Evolutionary conservation across 2,888 invertebrate genomes (phyloP), one percentile per base, ranked within the genome.

Genomic region (Dimorphilus gyrociliatus): DNA sequence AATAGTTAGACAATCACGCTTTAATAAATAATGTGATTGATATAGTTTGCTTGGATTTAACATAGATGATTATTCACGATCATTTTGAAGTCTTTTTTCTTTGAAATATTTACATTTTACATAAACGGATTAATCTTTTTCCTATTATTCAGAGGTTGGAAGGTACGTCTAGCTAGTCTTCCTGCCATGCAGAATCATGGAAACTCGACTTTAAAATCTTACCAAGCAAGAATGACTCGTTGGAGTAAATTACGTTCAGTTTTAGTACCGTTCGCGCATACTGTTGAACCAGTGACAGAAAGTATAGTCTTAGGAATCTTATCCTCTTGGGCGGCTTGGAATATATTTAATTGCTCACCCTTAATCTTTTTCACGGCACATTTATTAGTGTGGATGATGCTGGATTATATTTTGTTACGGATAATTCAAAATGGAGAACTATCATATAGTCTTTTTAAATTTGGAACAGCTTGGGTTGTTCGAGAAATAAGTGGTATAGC

Each of bases 141-240:
- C 17, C 29, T 16, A 16, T 34, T 25, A 44, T 45, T 16, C 38
- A 56, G 78, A 23, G 88, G 90, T 4, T 97, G 85, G 81, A 74
- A 75, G 49, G 78, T 84, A 62, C 73, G 79, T 2, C 79, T 97
- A 37, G 77, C 82, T 50, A 81, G 84, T 55, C 78, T 85, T 55
- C 92, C 94, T 6, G 94, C 92, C 14, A 72, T 84, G 65, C 97
- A 97, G 67, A 97, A 97, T 64, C 77, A 80, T 36, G 92, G 90
- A 4, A 70, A 76, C 45, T 78, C 80, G 65, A 80, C 84, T 49
- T 75, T 92, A 44, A 71, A 73, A 29, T 76, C 74, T 49, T 80
- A 92, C 64, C 84, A 86, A 63, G 75, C 78, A 29, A 72, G 90
- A 27, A 59, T 71, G 30, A 59, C 32, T 49, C 73, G 94, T 46